phyloP scores from a whole-genome alignment of 2,113 vertebrate species.

The Myiopsitta monachus region DNA sequence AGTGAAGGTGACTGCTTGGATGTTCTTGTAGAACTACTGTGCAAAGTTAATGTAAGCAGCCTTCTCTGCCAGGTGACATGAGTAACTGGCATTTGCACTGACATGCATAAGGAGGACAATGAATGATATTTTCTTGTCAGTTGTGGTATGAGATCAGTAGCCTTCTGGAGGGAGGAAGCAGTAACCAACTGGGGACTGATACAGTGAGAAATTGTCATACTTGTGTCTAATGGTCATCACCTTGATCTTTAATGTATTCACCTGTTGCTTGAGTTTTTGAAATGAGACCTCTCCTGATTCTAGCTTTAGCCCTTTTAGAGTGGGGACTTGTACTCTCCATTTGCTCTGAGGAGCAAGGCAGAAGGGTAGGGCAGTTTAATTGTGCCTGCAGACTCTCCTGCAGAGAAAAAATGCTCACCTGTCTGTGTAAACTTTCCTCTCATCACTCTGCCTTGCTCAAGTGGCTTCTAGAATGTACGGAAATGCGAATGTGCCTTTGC shows the following conservation, averaged over 20 bases:
- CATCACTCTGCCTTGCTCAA: neutral
- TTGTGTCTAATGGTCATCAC: neutral
- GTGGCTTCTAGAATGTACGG: neutral
- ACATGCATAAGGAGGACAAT: neutral
- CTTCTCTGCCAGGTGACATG: neutral
- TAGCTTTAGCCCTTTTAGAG: fast-evolving
- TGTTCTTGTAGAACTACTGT: neutral
- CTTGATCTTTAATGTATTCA: neutral
- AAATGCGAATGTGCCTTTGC: neutral
- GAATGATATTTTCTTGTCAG: neutral
- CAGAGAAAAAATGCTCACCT: neutral
- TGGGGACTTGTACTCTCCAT: neutral
- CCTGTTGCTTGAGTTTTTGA: neutral
- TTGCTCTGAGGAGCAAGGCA: neutral
- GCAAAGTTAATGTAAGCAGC: neutral
- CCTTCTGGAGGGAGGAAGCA: neutral
- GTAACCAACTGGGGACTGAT: fast-evolving
- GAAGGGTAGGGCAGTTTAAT: neutral
- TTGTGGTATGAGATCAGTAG: neutral
- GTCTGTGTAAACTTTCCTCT: neutral
- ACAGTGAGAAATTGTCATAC: neutral
- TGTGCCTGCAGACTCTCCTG: fast-evolving
- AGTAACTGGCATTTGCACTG: neutral
- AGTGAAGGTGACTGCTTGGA: neutral
- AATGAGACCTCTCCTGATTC: neutral